Conservation (phyloP, 2,797 vertebrate species). For the Balearica regulorum region DNA sequence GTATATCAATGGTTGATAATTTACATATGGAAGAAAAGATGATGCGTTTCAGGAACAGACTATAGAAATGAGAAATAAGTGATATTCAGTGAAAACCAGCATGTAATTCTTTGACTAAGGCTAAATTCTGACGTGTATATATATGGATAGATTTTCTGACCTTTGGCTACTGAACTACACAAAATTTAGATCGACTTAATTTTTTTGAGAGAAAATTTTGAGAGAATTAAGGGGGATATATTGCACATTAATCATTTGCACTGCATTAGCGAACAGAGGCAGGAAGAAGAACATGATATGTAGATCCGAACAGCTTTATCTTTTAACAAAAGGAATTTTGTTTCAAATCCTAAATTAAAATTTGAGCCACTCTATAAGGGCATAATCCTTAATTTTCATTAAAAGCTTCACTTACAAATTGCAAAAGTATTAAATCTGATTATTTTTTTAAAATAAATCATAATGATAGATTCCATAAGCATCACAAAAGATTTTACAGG, state of each 20-base stretch:
- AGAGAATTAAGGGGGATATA: neutral
- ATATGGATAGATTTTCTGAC: neutral
- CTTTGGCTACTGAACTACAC: neutral
- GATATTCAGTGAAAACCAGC: neutral
- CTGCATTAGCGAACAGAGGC: neutral
- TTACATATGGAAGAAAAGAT: neutral
- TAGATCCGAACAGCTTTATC: neutral
- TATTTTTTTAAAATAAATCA: neutral
- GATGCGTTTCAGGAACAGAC: neutral
- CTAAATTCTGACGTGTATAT: neutral
- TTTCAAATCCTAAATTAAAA: neutral
- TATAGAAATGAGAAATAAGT: neutral
- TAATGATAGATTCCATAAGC: neutral
- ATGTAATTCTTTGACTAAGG: neutral
- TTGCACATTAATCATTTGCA: neutral
- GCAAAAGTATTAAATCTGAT: neutral
- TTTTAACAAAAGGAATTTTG: neutral
- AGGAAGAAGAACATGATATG: neutral
- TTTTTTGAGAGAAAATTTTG: neutral
- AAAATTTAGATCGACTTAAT: neutral
- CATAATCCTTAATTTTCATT: neutral
- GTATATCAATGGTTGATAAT: neutral
- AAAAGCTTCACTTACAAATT: neutral
- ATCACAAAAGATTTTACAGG: neutral
- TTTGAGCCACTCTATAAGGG: neutral